These are phyloP conservation scores for Nasonia giraulti DNA, from an alignment of 1,140 invertebrate genomes.

Conservation along the genomic window DNA sequence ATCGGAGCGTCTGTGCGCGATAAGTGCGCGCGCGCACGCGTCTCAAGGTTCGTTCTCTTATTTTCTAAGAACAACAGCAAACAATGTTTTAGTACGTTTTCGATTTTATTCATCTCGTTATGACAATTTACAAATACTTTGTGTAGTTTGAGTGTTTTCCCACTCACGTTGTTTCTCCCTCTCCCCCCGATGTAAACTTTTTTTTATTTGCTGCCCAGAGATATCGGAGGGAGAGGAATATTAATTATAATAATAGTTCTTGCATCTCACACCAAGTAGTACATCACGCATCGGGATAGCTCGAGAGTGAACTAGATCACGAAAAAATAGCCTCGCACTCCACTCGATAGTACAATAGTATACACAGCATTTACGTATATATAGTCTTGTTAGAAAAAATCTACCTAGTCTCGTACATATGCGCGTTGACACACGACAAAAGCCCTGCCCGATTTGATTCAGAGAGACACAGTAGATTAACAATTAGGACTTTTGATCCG, in stretches of 20 bases:
- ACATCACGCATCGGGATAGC: conserved; percentile 22
- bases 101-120: conserved; percentile 48
- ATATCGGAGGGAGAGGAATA: not conserved
- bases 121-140: conserved; percentile 50
- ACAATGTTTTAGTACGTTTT: conserved; percentile 16
- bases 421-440: not conserved
- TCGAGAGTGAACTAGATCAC: conserved; percentile 20
- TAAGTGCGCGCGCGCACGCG: not conserved
- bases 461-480: conserved; percentile 34
- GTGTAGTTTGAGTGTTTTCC: not conserved
- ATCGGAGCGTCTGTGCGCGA: not conserved
- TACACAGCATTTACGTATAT: not conserved
- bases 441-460: not conserved
- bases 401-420: not conserved
- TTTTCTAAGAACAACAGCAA: not conserved
- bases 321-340: conserved; percentile 24
- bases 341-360: not conserved
- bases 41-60: not conserved
- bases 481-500: conserved; percentile 36
- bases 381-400: conserved; percentile 6
- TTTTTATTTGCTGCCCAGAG: not conserved
- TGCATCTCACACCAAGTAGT: not conserved
- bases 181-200: not conserved
- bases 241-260: not conserved
- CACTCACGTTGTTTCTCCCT: not conserved